Evolutionary conservation across 2,888 invertebrate genomes (phyloP).

Genomic region (Plagiodera versicolora): DNA sequence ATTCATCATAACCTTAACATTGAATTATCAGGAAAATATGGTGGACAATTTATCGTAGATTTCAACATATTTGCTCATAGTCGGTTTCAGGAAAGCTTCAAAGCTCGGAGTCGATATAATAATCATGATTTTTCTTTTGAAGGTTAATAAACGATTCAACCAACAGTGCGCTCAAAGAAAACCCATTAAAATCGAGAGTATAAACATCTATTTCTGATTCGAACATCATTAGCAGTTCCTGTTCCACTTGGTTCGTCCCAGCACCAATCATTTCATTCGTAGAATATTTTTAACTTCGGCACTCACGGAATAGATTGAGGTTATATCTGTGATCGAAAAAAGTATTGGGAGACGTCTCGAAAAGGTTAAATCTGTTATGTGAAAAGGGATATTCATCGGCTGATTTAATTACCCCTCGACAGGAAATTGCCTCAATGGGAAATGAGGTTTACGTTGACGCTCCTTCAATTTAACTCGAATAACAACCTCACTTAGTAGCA

Average conservation of each 20-base stretch:
- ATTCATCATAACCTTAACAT: no score
- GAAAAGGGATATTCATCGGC: no score
- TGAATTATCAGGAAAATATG: no score
- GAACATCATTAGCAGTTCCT: slow-evolving; percentile 10
- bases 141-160: background rate
- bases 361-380: no score
- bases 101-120: background rate
- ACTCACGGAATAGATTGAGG: background rate
- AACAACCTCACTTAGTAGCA: no score
- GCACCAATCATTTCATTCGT: background rate
- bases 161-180: background rate
- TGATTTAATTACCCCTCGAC: no score
- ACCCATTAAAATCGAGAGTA: background rate
- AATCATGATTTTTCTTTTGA: background rate
- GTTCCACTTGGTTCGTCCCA: background rate
- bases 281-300: background rate
- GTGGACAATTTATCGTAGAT: no score
- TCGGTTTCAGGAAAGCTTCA: background rate
- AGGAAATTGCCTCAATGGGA: no score
- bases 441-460: no score
- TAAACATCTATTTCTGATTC: slow-evolving; percentile 9
- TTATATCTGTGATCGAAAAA: no score
- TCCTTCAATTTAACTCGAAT: no score
- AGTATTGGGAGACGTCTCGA: no score
- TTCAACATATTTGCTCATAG: background rate